These are phyloP conservation scores for Microhierax caerulescens DNA, from an alignment of 2,797 vertebrate genomes.

Conservation along the genomic window DNA sequence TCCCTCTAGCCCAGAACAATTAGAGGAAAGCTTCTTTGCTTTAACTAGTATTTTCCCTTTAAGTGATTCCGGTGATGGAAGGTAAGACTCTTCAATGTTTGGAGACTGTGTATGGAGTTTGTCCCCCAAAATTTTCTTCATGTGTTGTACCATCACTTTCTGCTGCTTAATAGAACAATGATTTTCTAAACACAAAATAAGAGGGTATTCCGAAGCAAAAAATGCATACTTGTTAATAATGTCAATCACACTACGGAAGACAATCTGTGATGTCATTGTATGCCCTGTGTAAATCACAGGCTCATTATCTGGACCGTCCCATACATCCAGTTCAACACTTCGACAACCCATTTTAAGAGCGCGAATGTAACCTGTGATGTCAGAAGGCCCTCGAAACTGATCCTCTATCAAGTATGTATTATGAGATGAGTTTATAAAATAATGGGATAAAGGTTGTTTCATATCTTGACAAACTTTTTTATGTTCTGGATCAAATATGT, in stretches of 20 bases:
- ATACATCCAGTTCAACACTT: constrained; percentile 94
- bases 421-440: constrained; percentile 97
- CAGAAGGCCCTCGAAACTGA: constrained; percentile 96
- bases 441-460: constrained; percentile 95
- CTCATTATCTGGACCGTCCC: constrained; percentile 95
- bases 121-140: constrained; percentile 94
- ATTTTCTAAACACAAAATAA: constrained; percentile 95
- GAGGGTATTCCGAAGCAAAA: constrained; percentile 92
- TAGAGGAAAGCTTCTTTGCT: constrained; percentile 89
- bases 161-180: constrained; percentile 96
- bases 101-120: constrained; percentile 86
- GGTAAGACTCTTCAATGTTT: constrained; percentile 88
- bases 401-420: constrained; percentile 99
- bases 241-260: constrained; percentile 94
- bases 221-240: constrained; percentile 96
- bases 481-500: constrained; percentile 97
- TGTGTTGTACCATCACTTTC: constrained; percentile 94
- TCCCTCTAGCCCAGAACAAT: constrained; percentile 87
- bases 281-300: constrained; percentile 97
- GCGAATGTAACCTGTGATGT: constrained; percentile 96
- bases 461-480: constrained; percentile 97
- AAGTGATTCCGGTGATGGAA: constrained; percentile 88
- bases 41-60: constrained; percentile 94
- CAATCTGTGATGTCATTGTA: constrained; percentile 97
- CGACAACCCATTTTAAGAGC: constrained; percentile 98